These are phyloP conservation scores for Micromussa lordhowensis DNA, from an alignment of 92 coral and sea anemone genomes.

Conservation along the genomic window DNA sequence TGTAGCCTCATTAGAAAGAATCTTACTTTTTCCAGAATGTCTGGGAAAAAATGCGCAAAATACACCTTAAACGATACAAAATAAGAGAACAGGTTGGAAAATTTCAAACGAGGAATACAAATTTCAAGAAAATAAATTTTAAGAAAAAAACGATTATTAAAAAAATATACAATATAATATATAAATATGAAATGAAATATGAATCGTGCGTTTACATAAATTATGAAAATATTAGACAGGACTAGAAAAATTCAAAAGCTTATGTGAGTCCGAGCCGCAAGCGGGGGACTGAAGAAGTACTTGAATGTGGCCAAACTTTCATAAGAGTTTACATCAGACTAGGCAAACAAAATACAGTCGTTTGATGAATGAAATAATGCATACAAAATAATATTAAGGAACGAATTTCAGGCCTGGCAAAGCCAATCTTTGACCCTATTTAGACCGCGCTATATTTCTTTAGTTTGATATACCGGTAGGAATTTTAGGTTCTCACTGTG, in stretches of 20 bases:
- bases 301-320: no score
- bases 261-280: background rate
- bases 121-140: background rate
- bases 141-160: no score
- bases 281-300: background rate
- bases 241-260: background rate
- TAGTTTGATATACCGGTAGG: no score
- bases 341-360: no score
- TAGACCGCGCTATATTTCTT: no score
- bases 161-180: no score
- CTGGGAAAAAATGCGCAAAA: background rate
- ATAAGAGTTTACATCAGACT: no score
- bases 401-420: no score
- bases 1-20: background rate
- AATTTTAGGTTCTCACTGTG: no score
- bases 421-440: no score
- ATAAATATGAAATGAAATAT: background rate
- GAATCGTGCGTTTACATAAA: background rate
- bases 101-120: background rate
- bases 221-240: background rate
- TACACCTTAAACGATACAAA: background rate
- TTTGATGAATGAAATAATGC: no score
- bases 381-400: no score
- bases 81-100: background rate
- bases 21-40: background rate